phyloP scores from a whole-genome alignment of 2,797 vertebrate genomes.

The Spinus olivaceus region DNA sequence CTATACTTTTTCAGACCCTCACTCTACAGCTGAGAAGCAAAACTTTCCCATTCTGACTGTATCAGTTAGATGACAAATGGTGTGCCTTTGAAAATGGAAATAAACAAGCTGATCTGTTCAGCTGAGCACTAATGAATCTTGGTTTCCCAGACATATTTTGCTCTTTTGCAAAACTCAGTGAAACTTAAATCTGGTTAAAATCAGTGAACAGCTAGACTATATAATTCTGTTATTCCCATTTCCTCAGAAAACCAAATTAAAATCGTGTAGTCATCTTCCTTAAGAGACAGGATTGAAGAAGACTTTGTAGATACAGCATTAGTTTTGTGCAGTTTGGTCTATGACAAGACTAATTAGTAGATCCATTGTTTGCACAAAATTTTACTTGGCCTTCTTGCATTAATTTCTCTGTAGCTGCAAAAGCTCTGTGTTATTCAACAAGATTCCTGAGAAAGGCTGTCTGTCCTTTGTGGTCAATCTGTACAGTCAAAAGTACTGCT shows the following conservation, averaged over 20 bases:
- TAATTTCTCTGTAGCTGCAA: background rate
- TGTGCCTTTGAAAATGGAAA: background rate
- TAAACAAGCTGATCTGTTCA: background rate
- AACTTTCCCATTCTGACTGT: background rate
- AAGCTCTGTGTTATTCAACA: background rate
- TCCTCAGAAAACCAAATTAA: background rate
- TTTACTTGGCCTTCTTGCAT: background rate
- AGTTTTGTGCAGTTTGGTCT: background rate
- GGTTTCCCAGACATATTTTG: background rate
- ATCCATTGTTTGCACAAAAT: background rate
- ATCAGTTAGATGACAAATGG: background rate
- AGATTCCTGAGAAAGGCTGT: background rate
- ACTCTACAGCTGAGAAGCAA: background rate
- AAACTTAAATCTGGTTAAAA: background rate
- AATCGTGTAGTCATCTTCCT: background rate
- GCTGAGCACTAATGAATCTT: background rate
- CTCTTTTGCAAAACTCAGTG: background rate
- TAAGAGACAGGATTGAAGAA: background rate
- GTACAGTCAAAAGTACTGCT: background rate
- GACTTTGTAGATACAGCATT: background rate
- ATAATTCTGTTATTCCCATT: background rate
- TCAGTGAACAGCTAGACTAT: background rate
- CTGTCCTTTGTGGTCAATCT: background rate
- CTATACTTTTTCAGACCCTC: background rate
- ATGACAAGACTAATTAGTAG: background rate